phyloP scores from a whole-genome alignment of 2,113 vertebrate species.

The Myotis davidii region DNA sequence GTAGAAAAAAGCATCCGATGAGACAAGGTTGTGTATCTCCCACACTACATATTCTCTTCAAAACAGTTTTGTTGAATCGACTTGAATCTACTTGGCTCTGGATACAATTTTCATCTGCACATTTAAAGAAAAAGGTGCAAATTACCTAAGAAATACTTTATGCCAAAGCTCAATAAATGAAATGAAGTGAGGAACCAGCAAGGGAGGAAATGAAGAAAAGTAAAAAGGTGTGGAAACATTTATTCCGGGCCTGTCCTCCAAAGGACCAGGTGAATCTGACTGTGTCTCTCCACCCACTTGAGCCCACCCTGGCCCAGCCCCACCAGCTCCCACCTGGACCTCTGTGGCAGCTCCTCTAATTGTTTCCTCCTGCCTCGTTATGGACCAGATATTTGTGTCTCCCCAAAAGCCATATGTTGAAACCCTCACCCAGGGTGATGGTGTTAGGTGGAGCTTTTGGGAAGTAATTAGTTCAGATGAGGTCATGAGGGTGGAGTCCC shows the following conservation, averaged over 20 bases:
- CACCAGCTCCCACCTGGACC: neutral
- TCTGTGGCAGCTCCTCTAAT: neutral
- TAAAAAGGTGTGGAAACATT: neutral
- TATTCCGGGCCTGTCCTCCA: neutral
- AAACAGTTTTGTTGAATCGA: neutral
- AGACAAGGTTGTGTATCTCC: neutral
- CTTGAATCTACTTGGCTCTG: neutral
- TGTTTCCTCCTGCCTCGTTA: neutral
- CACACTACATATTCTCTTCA: neutral
- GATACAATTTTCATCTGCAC: neutral
- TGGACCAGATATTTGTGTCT: neutral
- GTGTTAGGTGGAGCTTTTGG: neutral
- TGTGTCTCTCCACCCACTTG: neutral
- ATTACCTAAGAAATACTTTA: neutral
- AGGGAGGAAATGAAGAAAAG: neutral
- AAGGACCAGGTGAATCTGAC: neutral
- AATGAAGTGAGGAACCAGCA: neutral
- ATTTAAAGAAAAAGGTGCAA: slow-evolving; percentile 9
- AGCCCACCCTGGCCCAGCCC: neutral
- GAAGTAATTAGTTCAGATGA: neutral
- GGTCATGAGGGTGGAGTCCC: neutral
- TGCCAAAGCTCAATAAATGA: slow-evolving; percentile 1
- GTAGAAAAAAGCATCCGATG: neutral
- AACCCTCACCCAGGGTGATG: neutral
- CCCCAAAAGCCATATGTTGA: neutral